These are phyloP conservation scores for Sebastes umbrosus DNA, from an alignment of 2,797 vertebrate species.

Conservation along the genomic window DNA sequence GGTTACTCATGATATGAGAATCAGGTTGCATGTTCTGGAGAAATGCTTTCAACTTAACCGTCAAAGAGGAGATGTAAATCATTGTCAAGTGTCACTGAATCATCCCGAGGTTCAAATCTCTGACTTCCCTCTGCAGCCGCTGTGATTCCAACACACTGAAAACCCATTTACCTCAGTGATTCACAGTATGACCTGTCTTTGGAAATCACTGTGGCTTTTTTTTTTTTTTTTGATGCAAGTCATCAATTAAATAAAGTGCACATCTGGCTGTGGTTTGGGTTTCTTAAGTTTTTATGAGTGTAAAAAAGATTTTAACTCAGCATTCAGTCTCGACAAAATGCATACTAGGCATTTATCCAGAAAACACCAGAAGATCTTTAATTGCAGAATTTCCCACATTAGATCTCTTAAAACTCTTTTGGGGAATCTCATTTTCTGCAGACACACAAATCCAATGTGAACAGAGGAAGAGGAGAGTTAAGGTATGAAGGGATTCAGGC, in stretches of 20 bases:
- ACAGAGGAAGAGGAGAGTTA: not conserved
- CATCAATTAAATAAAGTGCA: conserved; percentile 42
- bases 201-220: conserved; percentile 35
- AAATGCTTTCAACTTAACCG: not conserved
- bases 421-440: conserved; percentile 7
- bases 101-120: not conserved
- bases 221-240: not conserved
- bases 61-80: not conserved
- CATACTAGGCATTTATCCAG: not conserved
- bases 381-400: conserved; percentile 14
- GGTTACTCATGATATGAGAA: not conserved
- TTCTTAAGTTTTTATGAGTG: conserved; percentile 30
- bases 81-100: not conserved
- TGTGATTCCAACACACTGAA: conserved; percentile 18
- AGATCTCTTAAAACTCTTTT: conserved; percentile 1
- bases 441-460: conserved; percentile 8
- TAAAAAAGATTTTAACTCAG: not conserved
- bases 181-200: conserved; percentile 32
- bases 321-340: conserved; percentile 7
- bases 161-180: conserved; percentile 40
- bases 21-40: not conserved
- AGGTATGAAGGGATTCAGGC: conserved; percentile 29
- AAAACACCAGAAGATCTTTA: conserved; percentile 23
- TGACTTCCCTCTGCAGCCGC: conserved; percentile 22
- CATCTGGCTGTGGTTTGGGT: conserved; percentile 48